Evolutionary conservation across 2,888 invertebrate genomes (phyloP).

Genomic region (Mystacides longicornis): DNA sequence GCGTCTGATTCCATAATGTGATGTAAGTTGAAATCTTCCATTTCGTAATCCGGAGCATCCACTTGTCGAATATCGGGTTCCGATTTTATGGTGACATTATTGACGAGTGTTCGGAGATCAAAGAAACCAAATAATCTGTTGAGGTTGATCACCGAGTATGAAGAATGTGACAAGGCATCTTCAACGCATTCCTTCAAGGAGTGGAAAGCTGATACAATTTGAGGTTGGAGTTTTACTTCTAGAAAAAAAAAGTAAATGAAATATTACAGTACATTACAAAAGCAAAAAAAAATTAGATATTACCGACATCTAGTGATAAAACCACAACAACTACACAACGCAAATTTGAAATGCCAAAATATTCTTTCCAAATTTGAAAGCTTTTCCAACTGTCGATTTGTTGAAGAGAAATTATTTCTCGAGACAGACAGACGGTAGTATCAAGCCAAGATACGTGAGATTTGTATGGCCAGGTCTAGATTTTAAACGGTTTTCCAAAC

Average conservation of each 20-base stretch:
- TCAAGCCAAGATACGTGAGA: too few relatives aligned
- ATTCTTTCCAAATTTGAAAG: too few relatives aligned
- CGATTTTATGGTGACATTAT: slow-evolving; percentile 4
- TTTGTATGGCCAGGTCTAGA: too few relatives aligned
- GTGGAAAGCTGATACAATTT: slow-evolving; percentile 51
- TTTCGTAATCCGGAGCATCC: slow-evolving; percentile 15
- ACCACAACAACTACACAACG: too few relatives aligned
- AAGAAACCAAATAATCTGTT: slow-evolving; percentile 44
- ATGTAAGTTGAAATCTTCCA: slow-evolving; percentile 16
- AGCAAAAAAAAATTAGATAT: too few relatives aligned
- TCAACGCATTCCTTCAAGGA: slow-evolving; percentile 59
- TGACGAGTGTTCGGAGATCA: slow-evolving; percentile 7
- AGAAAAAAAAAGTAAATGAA: slow-evolving; percentile 35
- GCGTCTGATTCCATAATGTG: not conserved
- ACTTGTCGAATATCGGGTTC: slow-evolving; percentile 13
- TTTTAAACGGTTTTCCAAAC: too few relatives aligned
- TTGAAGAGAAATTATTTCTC: too few relatives aligned
- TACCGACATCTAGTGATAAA: too few relatives aligned
- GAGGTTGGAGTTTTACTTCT: slow-evolving; percentile 47
- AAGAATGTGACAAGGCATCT: slow-evolving; percentile 58
- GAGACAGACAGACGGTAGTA: too few relatives aligned
- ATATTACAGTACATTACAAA: too few relatives aligned
- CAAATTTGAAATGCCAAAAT: too few relatives aligned
- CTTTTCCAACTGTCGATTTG: too few relatives aligned
- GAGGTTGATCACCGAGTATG: slow-evolving; percentile 61